These are phyloP conservation scores for Acrobasis suavella DNA, from an alignment of 2,888 invertebrate species.

Conservation along the genomic window DNA sequence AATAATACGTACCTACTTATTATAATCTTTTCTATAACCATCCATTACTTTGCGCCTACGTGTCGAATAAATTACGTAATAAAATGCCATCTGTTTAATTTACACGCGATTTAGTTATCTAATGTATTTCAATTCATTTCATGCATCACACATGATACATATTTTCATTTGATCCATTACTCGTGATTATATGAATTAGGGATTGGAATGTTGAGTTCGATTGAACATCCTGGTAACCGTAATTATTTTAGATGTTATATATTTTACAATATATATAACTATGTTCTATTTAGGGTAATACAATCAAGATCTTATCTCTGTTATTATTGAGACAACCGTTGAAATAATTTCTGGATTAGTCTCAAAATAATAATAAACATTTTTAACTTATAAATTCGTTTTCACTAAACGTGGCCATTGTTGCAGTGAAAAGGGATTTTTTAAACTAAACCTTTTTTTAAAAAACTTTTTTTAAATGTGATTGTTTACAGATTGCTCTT, in stretches of 20 bases:
- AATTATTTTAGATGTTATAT: conserved; percentile 5
- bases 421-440: no score
- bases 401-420: no score
- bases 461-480: no score
- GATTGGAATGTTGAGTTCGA: neutral
- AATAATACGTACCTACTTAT: no score
- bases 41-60: conserved; percentile 1
- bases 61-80: conserved; percentile 8
- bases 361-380: no score
- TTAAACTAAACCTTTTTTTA: no score
- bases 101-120: neutral
- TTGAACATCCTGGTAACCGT: neutral
- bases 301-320: no score
- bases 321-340: no score
- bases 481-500: conserved; percentile 29
- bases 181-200: neutral
- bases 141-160: neutral
- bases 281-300: no score
- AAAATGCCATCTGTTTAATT: neutral
- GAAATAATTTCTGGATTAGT: no score
- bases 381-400: no score
- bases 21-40: no score
- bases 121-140: neutral
- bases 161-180: conserved; percentile 3
- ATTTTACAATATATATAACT: conserved; percentile 18